Base-by-base conservation (phyloP, 2,888 invertebrate species). In the Ennomos quercinarius region DNA sequence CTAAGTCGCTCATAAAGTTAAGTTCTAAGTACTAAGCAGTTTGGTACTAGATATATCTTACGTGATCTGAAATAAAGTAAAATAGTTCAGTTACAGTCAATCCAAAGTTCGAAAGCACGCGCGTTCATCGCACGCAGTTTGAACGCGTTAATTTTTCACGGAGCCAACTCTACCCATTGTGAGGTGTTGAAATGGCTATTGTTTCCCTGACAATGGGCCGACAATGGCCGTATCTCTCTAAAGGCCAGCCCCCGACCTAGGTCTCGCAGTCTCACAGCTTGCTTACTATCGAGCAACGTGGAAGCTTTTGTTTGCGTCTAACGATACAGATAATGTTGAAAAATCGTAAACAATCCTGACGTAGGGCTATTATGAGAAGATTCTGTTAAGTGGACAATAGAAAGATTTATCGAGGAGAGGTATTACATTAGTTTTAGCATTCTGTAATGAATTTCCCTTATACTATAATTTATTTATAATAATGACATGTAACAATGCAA, bases 141-240 rank as follows among this genome's bases (percentile, higher is more conserved):
- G 72, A 72, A 68, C 72, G 76, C 77, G 79, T 85, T 80, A 84
- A 84, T 84, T 86, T 87, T 87, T 86, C 83, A 83, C 78, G 70
- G 75, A 79, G 79, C 80, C 74, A 81, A 78, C 82, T 78, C 75
- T 72, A 68, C 72, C 80, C 75, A 83, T 85, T 85, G 85, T 84
- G 78, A 81, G 83, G 85, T 81, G 84, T 83, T 78, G 81, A 80
- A 81, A 81, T 74, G 74, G 73, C 78, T 70, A 83, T 87, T 87
- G 86, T 87, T 81, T 78, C 76, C 65, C 67, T 78, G 77, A 86
- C 86, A 87, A 86, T 84, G 78, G 77, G 60, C 75, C 72, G 68
- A 86, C 86, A 84, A 86, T 84, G 72, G 80, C 78, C 78, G 80
- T 77, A 78, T 81, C 81, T 80, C 81, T 82, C 76, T 73, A 74